A percentile compares a stretch with the other conserved stretches of the same genome.
Conservation (phyloP, 2,797 vertebrate species). For the Luscinia luscinia region DNA sequence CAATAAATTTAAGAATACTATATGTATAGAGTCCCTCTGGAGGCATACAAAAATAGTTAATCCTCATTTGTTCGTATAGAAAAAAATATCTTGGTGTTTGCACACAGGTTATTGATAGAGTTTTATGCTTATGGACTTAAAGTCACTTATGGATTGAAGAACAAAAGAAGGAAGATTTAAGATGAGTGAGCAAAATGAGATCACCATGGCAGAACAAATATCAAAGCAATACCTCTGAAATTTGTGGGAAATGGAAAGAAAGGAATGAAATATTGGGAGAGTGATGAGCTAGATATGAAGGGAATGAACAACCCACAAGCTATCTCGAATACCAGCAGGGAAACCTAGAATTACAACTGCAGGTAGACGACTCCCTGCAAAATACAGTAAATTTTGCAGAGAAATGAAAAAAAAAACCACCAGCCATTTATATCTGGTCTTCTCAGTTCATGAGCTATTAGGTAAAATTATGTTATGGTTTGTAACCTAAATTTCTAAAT, state of each 20-base stretch:
- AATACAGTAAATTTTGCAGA: background rate
- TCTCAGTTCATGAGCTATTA: background rate
- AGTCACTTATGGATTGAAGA: background rate
- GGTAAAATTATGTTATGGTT: background rate
- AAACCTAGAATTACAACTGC: background rate
- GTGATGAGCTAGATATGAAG: background rate
- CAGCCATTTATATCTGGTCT: background rate
- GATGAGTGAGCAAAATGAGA: background rate
- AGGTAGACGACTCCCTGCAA: background rate
- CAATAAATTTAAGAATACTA: background rate
- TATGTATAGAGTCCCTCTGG: background rate
- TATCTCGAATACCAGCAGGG: background rate
- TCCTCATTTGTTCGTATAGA: background rate
- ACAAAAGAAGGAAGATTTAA: constrained; percentile 8
- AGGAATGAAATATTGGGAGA: background rate
- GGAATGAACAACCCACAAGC: background rate
- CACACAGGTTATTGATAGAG: background rate
- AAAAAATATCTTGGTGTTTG: background rate
- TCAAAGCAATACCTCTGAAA: constrained; percentile 2
- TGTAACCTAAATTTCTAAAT: background rate
- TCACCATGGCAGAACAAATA: background rate
- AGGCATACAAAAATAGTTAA: background rate
- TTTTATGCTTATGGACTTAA: background rate
- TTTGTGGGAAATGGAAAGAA: background rate
- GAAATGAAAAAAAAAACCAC: background rate